phyloP scores from a whole-genome alignment of 2,797 vertebrate genomes.

The Loris lydekkerianus region DNA sequence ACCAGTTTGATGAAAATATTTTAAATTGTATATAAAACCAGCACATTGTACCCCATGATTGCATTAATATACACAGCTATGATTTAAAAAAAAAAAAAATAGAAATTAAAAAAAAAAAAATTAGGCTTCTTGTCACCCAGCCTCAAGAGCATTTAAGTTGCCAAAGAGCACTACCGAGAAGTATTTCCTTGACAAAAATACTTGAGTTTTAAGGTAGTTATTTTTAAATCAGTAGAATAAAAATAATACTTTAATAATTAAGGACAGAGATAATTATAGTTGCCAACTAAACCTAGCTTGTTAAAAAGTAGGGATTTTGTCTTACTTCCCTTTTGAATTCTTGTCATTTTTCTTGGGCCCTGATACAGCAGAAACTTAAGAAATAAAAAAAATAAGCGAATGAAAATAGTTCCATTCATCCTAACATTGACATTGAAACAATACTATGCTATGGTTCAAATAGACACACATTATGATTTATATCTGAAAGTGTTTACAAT shows the following conservation, averaged over 20 bases:
- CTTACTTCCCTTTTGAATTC: constrained; percentile 17
- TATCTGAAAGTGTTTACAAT: not conserved
- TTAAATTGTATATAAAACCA: too few relatives aligned
- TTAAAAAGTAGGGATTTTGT: not conserved
- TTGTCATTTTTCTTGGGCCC: not conserved
- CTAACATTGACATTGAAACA: not conserved
- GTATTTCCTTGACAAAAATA: not conserved
- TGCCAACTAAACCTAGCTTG: not conserved
- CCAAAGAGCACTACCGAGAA: not conserved
- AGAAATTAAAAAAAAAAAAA: not conserved
- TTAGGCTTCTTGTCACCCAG: not conserved
- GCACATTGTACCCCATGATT: too few relatives aligned
- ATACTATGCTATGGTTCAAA: not conserved
- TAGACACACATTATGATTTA: not conserved
- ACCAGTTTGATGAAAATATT: too few relatives aligned
- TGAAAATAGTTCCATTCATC: not conserved
- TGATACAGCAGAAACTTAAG: not conserved
- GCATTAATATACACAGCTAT: too few relatives aligned
- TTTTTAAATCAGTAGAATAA: not conserved
- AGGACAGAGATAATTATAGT: not conserved
- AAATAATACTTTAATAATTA: not conserved
- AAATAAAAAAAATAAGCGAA: not conserved
- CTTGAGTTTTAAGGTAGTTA: not conserved
- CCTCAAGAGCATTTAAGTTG: not conserved
- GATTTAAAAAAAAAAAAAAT: too few relatives aligned